Conservation (phyloP, 2,797 vertebrate genomes). For the Xenentodon cancila region DNA sequence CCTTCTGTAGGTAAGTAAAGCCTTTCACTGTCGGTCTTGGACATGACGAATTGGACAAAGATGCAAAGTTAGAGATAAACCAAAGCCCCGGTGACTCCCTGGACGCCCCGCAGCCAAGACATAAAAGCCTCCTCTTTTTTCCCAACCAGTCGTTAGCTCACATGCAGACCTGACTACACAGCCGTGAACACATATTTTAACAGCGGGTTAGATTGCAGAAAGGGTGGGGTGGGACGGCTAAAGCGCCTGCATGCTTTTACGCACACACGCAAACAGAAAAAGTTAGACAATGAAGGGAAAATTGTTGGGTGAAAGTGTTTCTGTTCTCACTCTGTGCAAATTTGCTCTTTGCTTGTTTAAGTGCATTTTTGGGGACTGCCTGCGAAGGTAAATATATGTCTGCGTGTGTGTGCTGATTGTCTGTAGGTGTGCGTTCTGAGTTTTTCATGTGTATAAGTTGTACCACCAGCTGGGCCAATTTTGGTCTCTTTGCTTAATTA, state of each 20-base stretch:
- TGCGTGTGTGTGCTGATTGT: slow-evolving; percentile 25
- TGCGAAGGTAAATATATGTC: slow-evolving; percentile 27
- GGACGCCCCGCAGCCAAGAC: slow-evolving; percentile 43
- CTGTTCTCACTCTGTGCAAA: slow-evolving; percentile 17
- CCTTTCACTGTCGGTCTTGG: slow-evolving; percentile 63
- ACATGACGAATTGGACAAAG: slow-evolving; percentile 75
- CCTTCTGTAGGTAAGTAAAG: slow-evolving; percentile 55
- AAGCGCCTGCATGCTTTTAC: slow-evolving; percentile 8
- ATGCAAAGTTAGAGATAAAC: slow-evolving; percentile 75
- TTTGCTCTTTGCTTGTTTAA: slow-evolving; percentile 3
- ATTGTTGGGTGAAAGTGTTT: slow-evolving; percentile 53
- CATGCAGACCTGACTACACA: slow-evolving; percentile 31
- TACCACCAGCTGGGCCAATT: slow-evolving; percentile 77
- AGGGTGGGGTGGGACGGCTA: slow-evolving; percentile 13
- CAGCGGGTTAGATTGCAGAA: slow-evolving; percentile 39
- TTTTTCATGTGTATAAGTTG: slow-evolving; percentile 51
- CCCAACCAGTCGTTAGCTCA: slow-evolving; percentile 48
- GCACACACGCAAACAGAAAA: slow-evolving; percentile 7
- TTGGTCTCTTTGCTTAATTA: slow-evolving; percentile 79
- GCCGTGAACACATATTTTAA: slow-evolving; percentile 54
- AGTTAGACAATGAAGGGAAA: slow-evolving; percentile 20
- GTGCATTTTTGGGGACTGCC: slow-evolving; percentile 6
- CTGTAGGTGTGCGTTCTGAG: slow-evolving; percentile 32
- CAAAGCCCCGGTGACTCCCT: slow-evolving; percentile 54
- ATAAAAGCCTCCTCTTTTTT: slow-evolving; percentile 61